phyloP scores from a whole-genome alignment of 2,113 vertebrate genomes.

The Xenopus tropicalis region UCB_Xtro_10.0 CM004444.2:126398001-126398500 shows the following conservation, averaged over 20 bases:
- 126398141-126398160: slow-evolving; percentile 42
- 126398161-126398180: slow-evolving; percentile 43
- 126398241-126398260: background rate
- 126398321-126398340: too few relatives aligned
- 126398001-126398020: background rate
- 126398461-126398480: too few relatives aligned
- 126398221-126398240: slow-evolving; percentile 11
- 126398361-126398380: too few relatives aligned
- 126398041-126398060: slow-evolving; percentile 35
- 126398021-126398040: slow-evolving; percentile 22
- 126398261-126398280: too few relatives aligned
- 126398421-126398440: too few relatives aligned
- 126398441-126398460: too few relatives aligned
- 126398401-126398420: too few relatives aligned
- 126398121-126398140: slow-evolving; percentile 42
- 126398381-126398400: too few relatives aligned
- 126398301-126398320: too few relatives aligned
- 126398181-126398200: slow-evolving; percentile 45
- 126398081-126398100: slow-evolving; percentile 37
- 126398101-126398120: slow-evolving; percentile 35
- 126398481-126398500: too few relatives aligned
- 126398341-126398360: too few relatives aligned
- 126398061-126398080: slow-evolving; percentile 39
- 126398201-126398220: slow-evolving; percentile 33
- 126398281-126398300: too few relatives aligned